Percentiles rank a stretch among this genome's conserved stretches.
Evolutionary conservation across 2,888 invertebrate species (phyloP).

Genomic region (Eupelmus urozonus): DNA sequence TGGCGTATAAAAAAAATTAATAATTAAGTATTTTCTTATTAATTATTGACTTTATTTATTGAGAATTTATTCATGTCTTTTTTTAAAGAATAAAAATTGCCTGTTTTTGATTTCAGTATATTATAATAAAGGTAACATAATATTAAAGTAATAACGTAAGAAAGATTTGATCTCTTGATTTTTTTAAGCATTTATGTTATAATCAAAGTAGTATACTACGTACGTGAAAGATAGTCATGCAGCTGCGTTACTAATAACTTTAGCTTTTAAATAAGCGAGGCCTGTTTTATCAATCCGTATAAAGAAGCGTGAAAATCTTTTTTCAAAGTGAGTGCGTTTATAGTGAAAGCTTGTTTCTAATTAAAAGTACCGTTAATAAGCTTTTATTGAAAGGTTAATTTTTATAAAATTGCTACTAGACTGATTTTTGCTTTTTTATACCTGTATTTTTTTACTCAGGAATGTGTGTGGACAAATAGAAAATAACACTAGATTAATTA

Average conservation of each 20-base stretch:
- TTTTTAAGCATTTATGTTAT: no score
- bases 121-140: no score
- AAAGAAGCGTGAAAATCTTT: slow-evolving; percentile 8
- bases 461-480: slow-evolving; percentile 25
- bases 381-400: slow-evolving; percentile 33
- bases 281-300: slow-evolving; percentile 12
- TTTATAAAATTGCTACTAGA: slow-evolving; percentile 49
- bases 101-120: no score
- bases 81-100: no score
- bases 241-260: slow-evolving; percentile 31
- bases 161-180: no score
- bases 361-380: slow-evolving; percentile 9
- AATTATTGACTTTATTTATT: no score
- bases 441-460: slow-evolving; percentile 34
- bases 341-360: slow-evolving; percentile 16
- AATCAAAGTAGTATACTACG: no score
- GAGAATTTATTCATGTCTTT: no score
- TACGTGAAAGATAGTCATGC: slow-evolving; percentile 28
- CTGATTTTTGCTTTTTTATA: slow-evolving; percentile 54
- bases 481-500: slow-evolving; percentile 31
- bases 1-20: no score
- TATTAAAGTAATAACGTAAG: no score
- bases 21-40: no score
- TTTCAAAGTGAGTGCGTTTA: slow-evolving; percentile 19
- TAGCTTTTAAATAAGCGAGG: not conserved